Evolutionary conservation across 2,113 vertebrate species (phyloP).

Genomic region (Burhinus bistriatus): DNA sequence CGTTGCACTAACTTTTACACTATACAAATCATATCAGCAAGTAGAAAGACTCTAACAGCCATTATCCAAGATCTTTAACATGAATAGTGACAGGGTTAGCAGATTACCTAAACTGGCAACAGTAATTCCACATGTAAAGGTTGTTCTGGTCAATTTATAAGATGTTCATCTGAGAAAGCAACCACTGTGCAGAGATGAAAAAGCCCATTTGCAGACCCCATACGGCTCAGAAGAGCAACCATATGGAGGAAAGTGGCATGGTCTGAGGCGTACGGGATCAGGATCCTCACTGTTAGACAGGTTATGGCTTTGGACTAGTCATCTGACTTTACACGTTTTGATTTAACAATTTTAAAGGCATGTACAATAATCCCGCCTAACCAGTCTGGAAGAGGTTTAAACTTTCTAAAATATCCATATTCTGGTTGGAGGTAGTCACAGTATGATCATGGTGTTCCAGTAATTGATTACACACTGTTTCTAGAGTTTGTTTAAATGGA

Average conservation of each 20-base stretch:
- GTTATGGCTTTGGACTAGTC: background rate
- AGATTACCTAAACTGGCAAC: background rate
- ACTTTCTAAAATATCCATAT: background rate
- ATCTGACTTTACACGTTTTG: background rate
- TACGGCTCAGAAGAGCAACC: background rate
- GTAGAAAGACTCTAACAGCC: background rate
- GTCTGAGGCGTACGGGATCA: background rate
- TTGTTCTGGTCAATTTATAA: background rate
- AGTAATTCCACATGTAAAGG: background rate
- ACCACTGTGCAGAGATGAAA: background rate
- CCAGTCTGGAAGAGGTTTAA: background rate
- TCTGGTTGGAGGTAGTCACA: background rate
- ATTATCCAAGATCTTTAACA: background rate
- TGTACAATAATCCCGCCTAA: background rate
- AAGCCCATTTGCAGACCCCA: background rate
- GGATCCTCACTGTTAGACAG: background rate
- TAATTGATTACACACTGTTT: background rate
- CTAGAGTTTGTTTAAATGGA: background rate
- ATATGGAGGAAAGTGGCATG: fast-evolving
- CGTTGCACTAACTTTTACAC: background rate
- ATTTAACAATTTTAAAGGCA: background rate
- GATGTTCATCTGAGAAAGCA: background rate
- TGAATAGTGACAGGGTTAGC: background rate
- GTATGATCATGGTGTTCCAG: background rate
- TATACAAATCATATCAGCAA: background rate